These are phyloP conservation scores for Columbina picui DNA, from an alignment of 2,113 vertebrate genomes.

Conservation along the genomic window DNA sequence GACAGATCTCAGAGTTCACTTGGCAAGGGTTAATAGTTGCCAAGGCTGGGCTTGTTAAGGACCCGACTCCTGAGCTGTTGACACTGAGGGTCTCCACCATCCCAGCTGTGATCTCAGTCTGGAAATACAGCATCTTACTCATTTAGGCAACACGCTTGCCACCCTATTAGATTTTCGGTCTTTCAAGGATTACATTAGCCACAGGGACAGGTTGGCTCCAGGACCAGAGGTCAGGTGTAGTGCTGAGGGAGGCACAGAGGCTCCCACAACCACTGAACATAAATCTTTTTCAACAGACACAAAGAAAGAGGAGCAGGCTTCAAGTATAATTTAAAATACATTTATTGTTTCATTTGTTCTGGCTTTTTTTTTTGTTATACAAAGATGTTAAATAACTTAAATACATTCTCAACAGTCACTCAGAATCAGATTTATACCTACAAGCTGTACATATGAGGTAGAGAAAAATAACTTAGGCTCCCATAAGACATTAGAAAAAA, in stretches of 20 bases:
- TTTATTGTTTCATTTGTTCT: constrained; percentile 98
- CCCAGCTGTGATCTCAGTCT: not conserved
- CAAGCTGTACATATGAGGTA: constrained; percentile 99
- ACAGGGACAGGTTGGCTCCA: not conserved
- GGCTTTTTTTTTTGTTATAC: constrained; percentile 90
- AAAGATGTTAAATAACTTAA: constrained; percentile 99
- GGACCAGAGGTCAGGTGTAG: too few species aligned
- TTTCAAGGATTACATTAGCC: not conserved
- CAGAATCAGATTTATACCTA: constrained; percentile 96
- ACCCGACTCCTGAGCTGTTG: not conserved
- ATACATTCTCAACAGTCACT: constrained; percentile 99
- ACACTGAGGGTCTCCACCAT: not conserved
- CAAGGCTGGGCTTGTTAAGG: not conserved
- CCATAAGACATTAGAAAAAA: constrained; percentile 87
- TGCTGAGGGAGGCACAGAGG: not conserved
- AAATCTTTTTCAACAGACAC: not conserved
- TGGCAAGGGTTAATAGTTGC: not conserved
- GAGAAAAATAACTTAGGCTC: constrained; percentile 97
- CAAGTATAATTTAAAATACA: constrained; percentile 95
- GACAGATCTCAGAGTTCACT: not conserved
- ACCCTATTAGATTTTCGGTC: not conserved
- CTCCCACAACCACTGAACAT: not conserved
- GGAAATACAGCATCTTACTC: not conserved
- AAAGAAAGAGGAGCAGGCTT: not conserved
- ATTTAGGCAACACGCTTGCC: not conserved